Percentiles rank a stretch among this genome's conserved stretches.
phyloP scores from a whole-genome alignment of 2,113 vertebrate genomes.

The Lepus timidus region DNA sequence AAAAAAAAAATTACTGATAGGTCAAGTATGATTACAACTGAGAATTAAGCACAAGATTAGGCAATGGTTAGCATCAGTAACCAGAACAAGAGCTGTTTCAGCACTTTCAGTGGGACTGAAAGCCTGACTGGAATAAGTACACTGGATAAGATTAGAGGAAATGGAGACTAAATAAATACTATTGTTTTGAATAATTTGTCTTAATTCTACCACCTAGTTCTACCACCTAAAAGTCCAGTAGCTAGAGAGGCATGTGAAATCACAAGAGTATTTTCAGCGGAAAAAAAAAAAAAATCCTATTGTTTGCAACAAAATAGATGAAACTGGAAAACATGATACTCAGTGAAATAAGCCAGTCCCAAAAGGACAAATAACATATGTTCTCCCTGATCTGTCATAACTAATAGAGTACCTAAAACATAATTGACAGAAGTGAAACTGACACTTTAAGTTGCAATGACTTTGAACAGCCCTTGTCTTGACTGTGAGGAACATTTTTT shows the following conservation, averaged over 20 bases:
- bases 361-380: no score
- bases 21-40: slow-evolving; percentile 25
- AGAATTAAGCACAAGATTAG: neutral
- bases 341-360: no score
- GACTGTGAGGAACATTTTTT: no score
- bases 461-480: no score
- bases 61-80: neutral
- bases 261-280: neutral
- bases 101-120: neutral
- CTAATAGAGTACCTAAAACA: no score
- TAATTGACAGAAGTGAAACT: no score
- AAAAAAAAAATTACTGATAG: neutral
- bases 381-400: no score
- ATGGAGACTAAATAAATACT: neutral
- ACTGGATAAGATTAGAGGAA: slow-evolving; percentile 22
- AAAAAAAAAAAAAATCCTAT: no score
- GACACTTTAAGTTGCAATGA: no score
- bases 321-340: no score
- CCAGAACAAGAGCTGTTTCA: slow-evolving; percentile 14
- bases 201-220: slow-evolving; percentile 35
- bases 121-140: neutral
- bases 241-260: neutral
- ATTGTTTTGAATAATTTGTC: slow-evolving; percentile 48
- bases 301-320: no score
- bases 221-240: slow-evolving; percentile 5